Conservation (phyloP, 2,113 vertebrate genomes). For the Lonchura striata region DNA sequence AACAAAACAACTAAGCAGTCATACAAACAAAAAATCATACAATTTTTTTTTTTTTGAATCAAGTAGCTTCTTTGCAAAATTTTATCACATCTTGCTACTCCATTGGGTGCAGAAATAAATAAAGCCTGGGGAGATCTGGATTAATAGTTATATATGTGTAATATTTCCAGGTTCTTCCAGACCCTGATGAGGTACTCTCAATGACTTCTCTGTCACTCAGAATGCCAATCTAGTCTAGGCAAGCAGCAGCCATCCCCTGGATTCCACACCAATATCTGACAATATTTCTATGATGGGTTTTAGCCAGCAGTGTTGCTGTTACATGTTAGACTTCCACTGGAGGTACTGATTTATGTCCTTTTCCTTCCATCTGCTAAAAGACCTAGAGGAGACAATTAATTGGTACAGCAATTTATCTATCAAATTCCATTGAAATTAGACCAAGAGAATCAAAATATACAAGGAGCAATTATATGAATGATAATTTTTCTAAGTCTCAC, state of each 20-base stretch:
- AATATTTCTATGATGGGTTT: neutral
- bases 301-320: neutral
- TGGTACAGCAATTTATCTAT: neutral
- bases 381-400: neutral
- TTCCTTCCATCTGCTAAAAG: neutral
- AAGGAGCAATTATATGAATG: neutral
- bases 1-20: neutral
- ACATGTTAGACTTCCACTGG: neutral
- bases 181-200: neutral
- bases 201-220: neutral
- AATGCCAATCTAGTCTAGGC: neutral
- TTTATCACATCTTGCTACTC: neutral
- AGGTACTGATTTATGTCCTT: neutral
- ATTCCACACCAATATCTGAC: neutral
- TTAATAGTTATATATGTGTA: neutral
- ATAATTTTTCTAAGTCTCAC: neutral
- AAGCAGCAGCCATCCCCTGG: neutral
- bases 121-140: neutral
- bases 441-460: neutral
- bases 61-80: neutral
- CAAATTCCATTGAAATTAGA: neutral
- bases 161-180: neutral
- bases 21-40: neutral
- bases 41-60: neutral
- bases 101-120: neutral